These are phyloP conservation scores for Strongylocentrotus purpuratus DNA, from an alignment of 35 echinoderm and acorn worm species.

Conservation along the genomic window DNA sequence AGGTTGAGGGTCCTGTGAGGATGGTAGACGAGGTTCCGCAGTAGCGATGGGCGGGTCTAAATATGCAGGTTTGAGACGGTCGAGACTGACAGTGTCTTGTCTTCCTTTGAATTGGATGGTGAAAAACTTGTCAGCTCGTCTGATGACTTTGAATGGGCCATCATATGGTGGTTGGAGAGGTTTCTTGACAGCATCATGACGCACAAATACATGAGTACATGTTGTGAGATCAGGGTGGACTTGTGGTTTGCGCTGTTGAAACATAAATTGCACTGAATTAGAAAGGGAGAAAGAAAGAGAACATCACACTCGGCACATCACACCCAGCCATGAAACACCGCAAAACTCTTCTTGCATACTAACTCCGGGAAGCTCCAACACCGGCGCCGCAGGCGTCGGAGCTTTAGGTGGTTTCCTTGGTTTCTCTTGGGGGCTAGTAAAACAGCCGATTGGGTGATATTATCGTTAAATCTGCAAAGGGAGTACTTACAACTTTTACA, in stretches of 20 bases:
- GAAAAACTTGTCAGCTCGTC: constrained; percentile 54
- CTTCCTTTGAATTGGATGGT: constrained; percentile 14
- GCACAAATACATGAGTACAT: constrained; percentile 66
- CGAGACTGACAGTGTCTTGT: constrained; percentile 56
- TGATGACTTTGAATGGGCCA: constrained; percentile 57
- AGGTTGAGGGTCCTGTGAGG: not conserved
- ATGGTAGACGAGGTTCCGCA: not conserved
- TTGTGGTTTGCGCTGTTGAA: not conserved
- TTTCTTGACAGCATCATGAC: constrained; percentile 54
- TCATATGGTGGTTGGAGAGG: constrained; percentile 59
- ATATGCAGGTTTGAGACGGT: constrained; percentile 58
- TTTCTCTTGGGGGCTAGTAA: no score
- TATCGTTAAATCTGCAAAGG: no score
- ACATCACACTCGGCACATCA: no score
- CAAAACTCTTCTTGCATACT: no score
- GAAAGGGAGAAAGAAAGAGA: no score
- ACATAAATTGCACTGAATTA: no score
- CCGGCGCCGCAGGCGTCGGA: no score
- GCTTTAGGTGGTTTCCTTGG: no score
- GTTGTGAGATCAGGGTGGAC: constrained; percentile 22
- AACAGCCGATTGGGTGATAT: no score
- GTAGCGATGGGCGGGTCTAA: constrained; percentile 5
- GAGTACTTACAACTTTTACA: no score
- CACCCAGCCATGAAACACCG: no score
- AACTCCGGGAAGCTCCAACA: no score